Conservation (phyloP, 2,888 invertebrate species). For the Drosophila engyochracea region DNA sequence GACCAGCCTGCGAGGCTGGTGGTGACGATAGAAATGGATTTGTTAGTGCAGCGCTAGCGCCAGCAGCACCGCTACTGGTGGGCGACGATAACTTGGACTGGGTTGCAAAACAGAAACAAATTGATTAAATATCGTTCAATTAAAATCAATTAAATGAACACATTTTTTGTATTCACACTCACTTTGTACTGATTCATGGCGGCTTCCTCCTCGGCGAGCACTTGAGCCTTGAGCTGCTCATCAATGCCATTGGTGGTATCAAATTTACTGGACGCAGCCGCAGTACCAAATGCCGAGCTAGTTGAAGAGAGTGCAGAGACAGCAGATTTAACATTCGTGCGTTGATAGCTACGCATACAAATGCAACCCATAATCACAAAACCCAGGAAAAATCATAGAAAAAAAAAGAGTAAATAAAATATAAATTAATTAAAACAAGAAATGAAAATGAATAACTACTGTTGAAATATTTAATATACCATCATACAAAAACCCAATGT, state of each 20-base stretch:
- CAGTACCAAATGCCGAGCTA: constrained; percentile 94
- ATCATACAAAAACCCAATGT: neutral
- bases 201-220: constrained; percentile 97
- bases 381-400: constrained; percentile 40
- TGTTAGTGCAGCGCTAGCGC: constrained; percentile 88
- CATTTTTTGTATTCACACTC: constrained; percentile 51
- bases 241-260: constrained; percentile 92
- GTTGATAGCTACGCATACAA: constrained; percentile 89
- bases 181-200: constrained; percentile 98
- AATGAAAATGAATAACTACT: neutral
- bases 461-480: neutral
- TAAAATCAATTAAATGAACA: constrained; percentile 6
- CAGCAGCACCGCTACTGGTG: constrained; percentile 87
- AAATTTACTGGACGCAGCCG: constrained; percentile 90
- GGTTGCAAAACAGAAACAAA: constrained; percentile 28
- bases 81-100: constrained; percentile 93
- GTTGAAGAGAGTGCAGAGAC: constrained; percentile 95
- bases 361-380: constrained; percentile 34
- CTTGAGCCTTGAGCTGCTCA: constrained; percentile 93
- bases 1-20: constrained; percentile 86
- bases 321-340: constrained; percentile 94
- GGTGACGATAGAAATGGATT: constrained; percentile 94
- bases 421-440: constrained; percentile 26
- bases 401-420: constrained; percentile 24
- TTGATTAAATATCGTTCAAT: constrained; percentile 18